These are phyloP conservation scores for Drosophila fuyamai DNA, from an alignment of 1,140 invertebrate genomes.

Conservation along the genomic window DNA sequence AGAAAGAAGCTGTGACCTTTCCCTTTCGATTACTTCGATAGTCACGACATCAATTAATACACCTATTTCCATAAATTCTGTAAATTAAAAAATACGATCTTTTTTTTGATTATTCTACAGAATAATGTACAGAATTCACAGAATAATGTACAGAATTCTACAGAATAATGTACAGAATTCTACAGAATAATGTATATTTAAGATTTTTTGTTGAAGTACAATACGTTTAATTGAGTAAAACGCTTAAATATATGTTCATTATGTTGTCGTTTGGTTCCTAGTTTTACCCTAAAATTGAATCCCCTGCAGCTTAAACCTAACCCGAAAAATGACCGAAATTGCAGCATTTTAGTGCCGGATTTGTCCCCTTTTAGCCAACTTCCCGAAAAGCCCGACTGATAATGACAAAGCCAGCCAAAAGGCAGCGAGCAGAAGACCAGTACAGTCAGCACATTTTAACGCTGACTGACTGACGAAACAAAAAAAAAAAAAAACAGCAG, in stretches of 20 bases:
- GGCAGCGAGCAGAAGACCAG: conserved; percentile 17
- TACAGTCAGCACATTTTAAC: conserved; percentile 54
- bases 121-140: no score
- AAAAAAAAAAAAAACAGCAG: conserved; percentile 2
- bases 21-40: no score
- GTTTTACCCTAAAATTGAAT: background rate
- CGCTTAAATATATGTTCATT: no score
- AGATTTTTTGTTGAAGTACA: no score
- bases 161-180: no score
- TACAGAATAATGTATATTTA: no score
- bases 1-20: conserved; percentile 2
- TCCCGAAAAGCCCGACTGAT: conserved; percentile 14
- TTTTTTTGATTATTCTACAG: no score
- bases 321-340: background rate
- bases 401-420: conserved; percentile 35
- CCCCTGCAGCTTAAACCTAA: conserved; percentile 11
- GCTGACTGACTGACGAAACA: conserved; percentile 42
- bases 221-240: no score
- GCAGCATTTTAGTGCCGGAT: conserved; percentile 13
- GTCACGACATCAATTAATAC: no score
- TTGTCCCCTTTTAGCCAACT: conserved; percentile 16
- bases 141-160: no score
- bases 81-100: no score
- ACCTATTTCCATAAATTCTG: no score
- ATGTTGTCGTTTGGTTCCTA: background rate